Evolutionary conservation across 2,888 invertebrate genomes (phyloP).

Genomic region (Eurois occulta): DNA sequence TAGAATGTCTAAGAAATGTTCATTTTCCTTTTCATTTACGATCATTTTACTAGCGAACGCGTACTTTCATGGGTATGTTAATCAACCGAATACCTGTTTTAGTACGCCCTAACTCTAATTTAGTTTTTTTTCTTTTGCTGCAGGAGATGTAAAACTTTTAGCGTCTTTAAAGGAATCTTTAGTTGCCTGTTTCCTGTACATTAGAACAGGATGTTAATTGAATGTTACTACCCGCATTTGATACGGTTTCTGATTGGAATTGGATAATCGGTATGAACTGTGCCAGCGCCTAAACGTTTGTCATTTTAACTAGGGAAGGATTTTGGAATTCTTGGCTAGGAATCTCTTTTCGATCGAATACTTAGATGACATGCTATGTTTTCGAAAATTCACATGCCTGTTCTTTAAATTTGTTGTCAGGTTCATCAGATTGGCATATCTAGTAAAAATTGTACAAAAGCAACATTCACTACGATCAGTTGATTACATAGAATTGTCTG

Average conservation of each 20-base stretch:
- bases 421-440: neutral
- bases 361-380: neutral
- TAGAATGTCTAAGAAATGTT: slow-evolving; percentile 22
- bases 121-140: slow-evolving; percentile 15
- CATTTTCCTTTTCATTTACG: slow-evolving; percentile 58
- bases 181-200: neutral
- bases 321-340: neutral
- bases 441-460: neutral
- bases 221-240: slow-evolving; percentile 19
- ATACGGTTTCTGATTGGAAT: slow-evolving; percentile 22
- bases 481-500: neutral
- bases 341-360: neutral
- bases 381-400: neutral
- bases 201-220: neutral
- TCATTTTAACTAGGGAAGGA: neutral
- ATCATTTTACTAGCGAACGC: slow-evolving; percentile 52
- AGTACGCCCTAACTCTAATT: slow-evolving; percentile 37
- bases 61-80: slow-evolving; percentile 54
- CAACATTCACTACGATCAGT: neutral
- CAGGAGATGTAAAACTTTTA: slow-evolving; percentile 14
- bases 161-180: slow-evolving; percentile 1
- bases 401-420: neutral
- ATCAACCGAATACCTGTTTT: slow-evolving; percentile 51
- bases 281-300: neutral
- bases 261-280: slow-evolving; percentile 1